Evolutionary conservation across 2,113 vertebrate genomes (phyloP).

Genomic region (Pterocles burchelli): DNA sequence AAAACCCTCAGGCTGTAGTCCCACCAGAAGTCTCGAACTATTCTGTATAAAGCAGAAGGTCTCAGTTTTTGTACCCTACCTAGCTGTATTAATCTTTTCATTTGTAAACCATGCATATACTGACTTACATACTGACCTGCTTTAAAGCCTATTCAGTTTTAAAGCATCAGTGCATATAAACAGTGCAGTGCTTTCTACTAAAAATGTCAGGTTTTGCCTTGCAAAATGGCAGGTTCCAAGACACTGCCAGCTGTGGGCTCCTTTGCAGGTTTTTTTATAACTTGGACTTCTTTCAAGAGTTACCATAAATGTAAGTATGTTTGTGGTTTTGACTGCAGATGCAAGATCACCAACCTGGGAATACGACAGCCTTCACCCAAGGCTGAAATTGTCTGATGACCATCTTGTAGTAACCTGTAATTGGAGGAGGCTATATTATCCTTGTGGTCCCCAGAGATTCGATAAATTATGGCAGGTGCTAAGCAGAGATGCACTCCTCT

Average conservation of each 20-base stretch:
- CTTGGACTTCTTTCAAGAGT: background rate
- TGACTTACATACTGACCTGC: background rate
- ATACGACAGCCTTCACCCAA: slow-evolving; percentile 65
- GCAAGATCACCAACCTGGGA: slow-evolving; percentile 75
- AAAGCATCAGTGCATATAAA: background rate
- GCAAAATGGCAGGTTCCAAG: background rate
- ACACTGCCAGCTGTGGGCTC: background rate
- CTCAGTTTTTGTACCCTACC: background rate
- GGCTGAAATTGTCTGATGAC: slow-evolving; percentile 68
- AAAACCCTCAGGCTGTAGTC: background rate
- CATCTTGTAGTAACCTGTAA: slow-evolving; percentile 52
- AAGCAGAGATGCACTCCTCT: slow-evolving; percentile 70
- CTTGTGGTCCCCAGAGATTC: slow-evolving; percentile 52
- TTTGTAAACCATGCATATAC: background rate
- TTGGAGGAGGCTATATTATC: slow-evolving; percentile 58
- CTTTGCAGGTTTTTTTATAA: background rate
- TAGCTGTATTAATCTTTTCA: background rate
- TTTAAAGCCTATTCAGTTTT: background rate
- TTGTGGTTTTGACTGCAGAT: slow-evolving; percentile 54
- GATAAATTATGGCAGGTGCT: slow-evolving; percentile 76
- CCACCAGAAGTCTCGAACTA: background rate
- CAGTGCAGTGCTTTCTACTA: background rate
- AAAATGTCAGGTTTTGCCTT: background rate
- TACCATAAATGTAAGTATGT: background rate
- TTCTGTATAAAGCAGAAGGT: background rate